A percentile compares a stretch with the other conserved stretches of the same genome.
Conservation (phyloP, 2,797 vertebrate genomes). For the Pteropus rufus region DNA sequence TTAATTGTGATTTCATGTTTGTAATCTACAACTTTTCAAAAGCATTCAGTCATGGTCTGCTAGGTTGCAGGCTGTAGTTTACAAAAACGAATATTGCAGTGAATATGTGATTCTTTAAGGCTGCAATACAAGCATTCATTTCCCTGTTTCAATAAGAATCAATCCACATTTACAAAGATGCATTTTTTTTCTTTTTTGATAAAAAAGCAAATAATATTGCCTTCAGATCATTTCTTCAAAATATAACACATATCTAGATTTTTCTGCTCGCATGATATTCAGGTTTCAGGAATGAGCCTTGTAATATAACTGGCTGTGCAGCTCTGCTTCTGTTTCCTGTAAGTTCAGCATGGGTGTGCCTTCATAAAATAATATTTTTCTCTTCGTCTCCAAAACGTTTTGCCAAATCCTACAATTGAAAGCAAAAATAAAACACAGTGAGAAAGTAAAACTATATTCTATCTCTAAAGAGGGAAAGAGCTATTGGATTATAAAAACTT, state of each 20-base stretch:
- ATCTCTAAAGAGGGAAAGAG: slow-evolving; percentile 65
- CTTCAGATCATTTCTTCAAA: slow-evolving; percentile 85
- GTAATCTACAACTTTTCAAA: slow-evolving; percentile 92
- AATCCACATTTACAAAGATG: slow-evolving; percentile 79
- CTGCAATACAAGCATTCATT: slow-evolving; percentile 84
- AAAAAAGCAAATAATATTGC: slow-evolving; percentile 83
- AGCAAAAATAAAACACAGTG: slow-evolving; percentile 44
- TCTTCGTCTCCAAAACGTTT: slow-evolving; percentile 78
- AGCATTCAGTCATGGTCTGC: slow-evolving; percentile 89
- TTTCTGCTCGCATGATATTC: slow-evolving; percentile 88
- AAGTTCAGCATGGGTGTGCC: slow-evolving; percentile 88
- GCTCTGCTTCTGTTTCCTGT: slow-evolving; percentile 83
- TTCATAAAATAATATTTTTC: slow-evolving; percentile 82
- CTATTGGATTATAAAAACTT: not conserved
- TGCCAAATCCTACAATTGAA: slow-evolving; percentile 70
- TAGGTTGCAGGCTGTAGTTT: slow-evolving; percentile 87
- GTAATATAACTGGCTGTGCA: slow-evolving; percentile 83
- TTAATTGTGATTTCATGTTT: slow-evolving; percentile 91
- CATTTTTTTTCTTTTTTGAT: slow-evolving; percentile 78
- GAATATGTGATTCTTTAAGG: slow-evolving; percentile 88
- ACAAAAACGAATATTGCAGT: slow-evolving; percentile 89
- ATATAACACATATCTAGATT: slow-evolving; percentile 85
- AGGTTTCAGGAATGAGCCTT: slow-evolving; percentile 88
- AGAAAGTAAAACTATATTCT: slow-evolving; percentile 62
- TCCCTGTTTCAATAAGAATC: slow-evolving; percentile 81